A percentile compares a stretch with the other conserved stretches of the same genome.
Evolutionary conservation across 2,888 invertebrate genomes (phyloP).

Genomic region (Chrysomela aeneicollis): DNA sequence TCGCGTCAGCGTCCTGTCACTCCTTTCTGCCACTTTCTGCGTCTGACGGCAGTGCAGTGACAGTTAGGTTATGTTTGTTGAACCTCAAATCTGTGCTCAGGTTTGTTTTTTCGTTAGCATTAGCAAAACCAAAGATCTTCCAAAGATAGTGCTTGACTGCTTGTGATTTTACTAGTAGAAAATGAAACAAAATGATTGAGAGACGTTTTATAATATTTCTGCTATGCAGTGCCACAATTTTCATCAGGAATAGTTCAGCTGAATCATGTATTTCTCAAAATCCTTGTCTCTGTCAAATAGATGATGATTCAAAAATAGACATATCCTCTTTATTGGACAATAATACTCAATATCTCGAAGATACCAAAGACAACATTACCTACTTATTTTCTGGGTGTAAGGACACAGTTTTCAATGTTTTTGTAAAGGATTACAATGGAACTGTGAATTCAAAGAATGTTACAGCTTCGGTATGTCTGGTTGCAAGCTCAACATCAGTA

Average conservation of each 20-base stretch:
- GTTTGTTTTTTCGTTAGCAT: no score
- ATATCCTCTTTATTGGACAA: slow-evolving; percentile 41
- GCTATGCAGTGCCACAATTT: slow-evolving; percentile 19
- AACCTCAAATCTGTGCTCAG: no score
- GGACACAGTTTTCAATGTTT: slow-evolving; percentile 4
- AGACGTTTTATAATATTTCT: slow-evolving; percentile 20
- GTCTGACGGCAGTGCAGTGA: no score
- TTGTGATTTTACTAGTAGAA: background rate
- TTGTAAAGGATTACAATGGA: background rate
- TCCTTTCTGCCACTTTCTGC: no score
- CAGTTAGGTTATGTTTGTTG: no score
- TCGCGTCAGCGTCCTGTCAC: no score
- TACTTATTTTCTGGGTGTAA: slow-evolving; percentile 59
- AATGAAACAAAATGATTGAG: slow-evolving; percentile 15
- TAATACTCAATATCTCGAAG: slow-evolving; percentile 39
- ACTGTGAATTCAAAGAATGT: background rate
- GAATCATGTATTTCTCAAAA: slow-evolving; percentile 46
- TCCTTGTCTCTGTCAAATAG: slow-evolving; percentile 54
- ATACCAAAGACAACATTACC: slow-evolving; percentile 40
- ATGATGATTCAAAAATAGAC: slow-evolving; percentile 53
- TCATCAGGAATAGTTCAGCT: slow-evolving; percentile 24
- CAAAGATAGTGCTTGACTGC: background rate
- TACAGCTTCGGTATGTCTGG: slow-evolving; percentile 7
- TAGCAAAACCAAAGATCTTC: background rate
- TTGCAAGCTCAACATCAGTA: background rate